Conservation (phyloP, 2,113 vertebrate species). For the Platichthys stellatus region DNA sequence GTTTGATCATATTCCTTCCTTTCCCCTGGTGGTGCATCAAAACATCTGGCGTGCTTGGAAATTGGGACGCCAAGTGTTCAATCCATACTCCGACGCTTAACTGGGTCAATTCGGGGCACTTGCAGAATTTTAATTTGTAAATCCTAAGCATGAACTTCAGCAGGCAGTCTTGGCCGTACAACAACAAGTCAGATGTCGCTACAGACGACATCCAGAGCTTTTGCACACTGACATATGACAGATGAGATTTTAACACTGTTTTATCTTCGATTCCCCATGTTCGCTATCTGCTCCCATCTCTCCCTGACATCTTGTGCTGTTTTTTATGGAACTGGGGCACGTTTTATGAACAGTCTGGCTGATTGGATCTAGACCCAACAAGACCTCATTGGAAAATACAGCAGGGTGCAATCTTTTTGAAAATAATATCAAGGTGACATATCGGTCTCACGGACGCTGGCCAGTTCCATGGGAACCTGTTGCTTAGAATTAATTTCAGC, state of each 20-base stretch:
- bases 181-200: conserved; percentile 24
- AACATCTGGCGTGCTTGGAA: conserved; percentile 70
- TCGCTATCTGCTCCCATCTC: conserved; percentile 27
- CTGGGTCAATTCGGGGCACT: conserved; percentile 51
- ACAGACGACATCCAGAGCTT: conserved; percentile 35
- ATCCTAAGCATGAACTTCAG: conserved; percentile 20
- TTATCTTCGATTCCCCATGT: no score
- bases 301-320: conserved; percentile 42
- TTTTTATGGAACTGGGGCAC: conserved; percentile 38
- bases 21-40: conserved; percentile 44
- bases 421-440: conserved; percentile 42
- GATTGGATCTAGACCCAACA: conserved; percentile 55
- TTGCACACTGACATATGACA: conserved; percentile 37
- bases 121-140: conserved; percentile 43
- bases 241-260: conserved; percentile 41
- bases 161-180: neutral
- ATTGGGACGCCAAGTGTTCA: conserved; percentile 56
- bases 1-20: conserved; percentile 65
- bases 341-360: conserved; percentile 52
- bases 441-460: conserved; percentile 26
- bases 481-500: conserved; percentile 36
- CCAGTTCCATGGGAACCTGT: conserved; percentile 42
- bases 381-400: conserved; percentile 40
- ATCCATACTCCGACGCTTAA: conserved; percentile 28
- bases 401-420: conserved; percentile 13